Percentiles rank a stretch among this genome's conserved stretches.
Evolutionary conservation across 1,140 invertebrate species (phyloP).

Genomic region (Dreissena rostriformis): DNA sequence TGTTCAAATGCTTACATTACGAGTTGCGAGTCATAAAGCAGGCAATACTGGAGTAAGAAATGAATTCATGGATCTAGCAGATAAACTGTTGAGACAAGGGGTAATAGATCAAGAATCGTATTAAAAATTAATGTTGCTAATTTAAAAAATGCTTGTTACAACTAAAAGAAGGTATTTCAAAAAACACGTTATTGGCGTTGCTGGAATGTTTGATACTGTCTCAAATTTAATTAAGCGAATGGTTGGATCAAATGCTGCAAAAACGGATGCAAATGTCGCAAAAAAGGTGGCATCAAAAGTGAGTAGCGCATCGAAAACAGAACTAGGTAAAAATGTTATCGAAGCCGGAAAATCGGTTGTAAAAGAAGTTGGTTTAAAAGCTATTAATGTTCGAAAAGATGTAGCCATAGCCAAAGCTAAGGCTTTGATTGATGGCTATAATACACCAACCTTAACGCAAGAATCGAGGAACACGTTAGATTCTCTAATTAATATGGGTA

Average conservation of each 20-base stretch:
- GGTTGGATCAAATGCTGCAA: background rate
- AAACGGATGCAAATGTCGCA: background rate
- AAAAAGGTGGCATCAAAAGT: background rate
- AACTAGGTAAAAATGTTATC: background rate
- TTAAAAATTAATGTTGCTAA: background rate
- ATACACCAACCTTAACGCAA: background rate
- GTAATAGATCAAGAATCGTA: background rate
- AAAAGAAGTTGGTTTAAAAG: background rate
- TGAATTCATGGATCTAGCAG: background rate
- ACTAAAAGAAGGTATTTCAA: background rate
- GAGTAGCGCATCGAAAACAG: too few species aligned
- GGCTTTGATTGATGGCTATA: too few species aligned
- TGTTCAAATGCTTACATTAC: background rate
- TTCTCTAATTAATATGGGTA: background rate
- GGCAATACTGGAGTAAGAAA: background rate
- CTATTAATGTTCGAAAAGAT: background rate
- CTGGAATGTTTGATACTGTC: conserved; percentile 1
- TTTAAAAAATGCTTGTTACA: background rate
- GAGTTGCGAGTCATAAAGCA: background rate
- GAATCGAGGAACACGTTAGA: background rate
- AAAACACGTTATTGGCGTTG: background rate
- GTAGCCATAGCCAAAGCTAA: background rate
- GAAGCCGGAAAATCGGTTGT: background rate
- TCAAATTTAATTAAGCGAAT: background rate
- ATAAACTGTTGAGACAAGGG: background rate